These are phyloP conservation scores for Cyanoderma ruficeps DNA, from an alignment of 2,113 vertebrate genomes.

Conservation along the genomic window DNA sequence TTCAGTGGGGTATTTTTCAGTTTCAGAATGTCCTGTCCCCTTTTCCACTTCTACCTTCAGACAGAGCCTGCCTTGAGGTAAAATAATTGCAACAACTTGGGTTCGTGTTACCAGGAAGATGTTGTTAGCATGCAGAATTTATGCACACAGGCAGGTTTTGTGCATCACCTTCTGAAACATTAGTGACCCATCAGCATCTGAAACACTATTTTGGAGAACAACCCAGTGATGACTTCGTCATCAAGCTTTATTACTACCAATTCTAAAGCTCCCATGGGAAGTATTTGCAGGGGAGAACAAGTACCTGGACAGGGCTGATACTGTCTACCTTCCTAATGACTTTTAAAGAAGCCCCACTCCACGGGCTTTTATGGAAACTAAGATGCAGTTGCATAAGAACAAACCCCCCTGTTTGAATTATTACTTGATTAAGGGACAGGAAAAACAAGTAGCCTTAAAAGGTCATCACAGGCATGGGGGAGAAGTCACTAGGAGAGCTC, in stretches of 20 bases:
- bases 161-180: not conserved
- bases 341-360: not conserved
- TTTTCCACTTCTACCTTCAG: not conserved
- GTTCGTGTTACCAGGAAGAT: not conserved
- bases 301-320: not conserved
- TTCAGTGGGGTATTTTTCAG: not conserved
- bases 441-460: not conserved
- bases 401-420: not conserved
- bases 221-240: not conserved
- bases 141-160: not conserved
- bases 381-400: not conserved
- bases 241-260: not conserved
- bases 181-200: not conserved
- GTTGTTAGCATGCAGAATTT: not conserved
- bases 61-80: not conserved
- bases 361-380: not conserved
- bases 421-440: not conserved
- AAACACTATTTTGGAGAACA: not conserved
- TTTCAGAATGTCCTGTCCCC: not conserved
- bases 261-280: not conserved
- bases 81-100: not conserved
- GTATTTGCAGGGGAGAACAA: not conserved
- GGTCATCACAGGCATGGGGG: rapidly evolving
- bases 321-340: not conserved
- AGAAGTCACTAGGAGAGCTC: not conserved